phyloP scores from a whole-genome alignment of 2,113 vertebrate species.

The Bambusicola thoracicus region DNA sequence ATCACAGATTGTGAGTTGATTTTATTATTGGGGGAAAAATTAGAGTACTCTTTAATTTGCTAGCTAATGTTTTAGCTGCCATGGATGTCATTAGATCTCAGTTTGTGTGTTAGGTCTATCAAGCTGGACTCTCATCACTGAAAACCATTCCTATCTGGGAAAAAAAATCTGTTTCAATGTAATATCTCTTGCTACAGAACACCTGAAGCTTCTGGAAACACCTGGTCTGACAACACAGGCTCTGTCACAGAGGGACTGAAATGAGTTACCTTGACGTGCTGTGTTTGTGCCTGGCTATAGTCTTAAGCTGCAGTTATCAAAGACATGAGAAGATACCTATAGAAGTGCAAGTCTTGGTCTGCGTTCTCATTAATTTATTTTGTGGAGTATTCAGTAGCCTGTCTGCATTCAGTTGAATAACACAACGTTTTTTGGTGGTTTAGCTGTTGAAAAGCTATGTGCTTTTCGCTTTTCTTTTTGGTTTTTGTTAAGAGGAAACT shows the following conservation, averaged over 20 bases:
- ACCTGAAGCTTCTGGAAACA: slow-evolving; percentile 38
- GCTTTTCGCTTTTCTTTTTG: neutral
- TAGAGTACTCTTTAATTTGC: slow-evolving; percentile 46
- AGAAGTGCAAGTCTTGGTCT: neutral
- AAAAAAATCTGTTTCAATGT: slow-evolving; percentile 8
- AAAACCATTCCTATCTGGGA: slow-evolving; percentile 58
- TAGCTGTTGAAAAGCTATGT: neutral
- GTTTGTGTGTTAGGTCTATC: slow-evolving; percentile 58
- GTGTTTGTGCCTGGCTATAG: neutral
- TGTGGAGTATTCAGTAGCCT: neutral
- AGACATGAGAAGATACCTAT: neutral
- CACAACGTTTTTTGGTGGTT: neutral
- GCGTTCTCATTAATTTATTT: slow-evolving; percentile 8
- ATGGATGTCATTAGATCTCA: slow-evolving; percentile 12
- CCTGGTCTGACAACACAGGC: slow-evolving; percentile 34
- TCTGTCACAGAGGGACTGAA: slow-evolving; percentile 24
- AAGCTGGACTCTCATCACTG: slow-evolving; percentile 40
- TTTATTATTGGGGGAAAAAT: slow-evolving; percentile 29
- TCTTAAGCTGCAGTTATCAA: slow-evolving; percentile 39
- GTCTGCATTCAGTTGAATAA: neutral
- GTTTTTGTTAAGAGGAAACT: neutral
- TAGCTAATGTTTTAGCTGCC: slow-evolving; percentile 50
- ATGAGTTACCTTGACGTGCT: neutral
- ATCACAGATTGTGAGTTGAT: slow-evolving; percentile 16
- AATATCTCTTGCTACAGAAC: neutral